Percentiles rank a stretch among this genome's conserved stretches.
Conservation (phyloP, 2,797 vertebrate genomes). For the Gymnothorax javanicus region DNA sequence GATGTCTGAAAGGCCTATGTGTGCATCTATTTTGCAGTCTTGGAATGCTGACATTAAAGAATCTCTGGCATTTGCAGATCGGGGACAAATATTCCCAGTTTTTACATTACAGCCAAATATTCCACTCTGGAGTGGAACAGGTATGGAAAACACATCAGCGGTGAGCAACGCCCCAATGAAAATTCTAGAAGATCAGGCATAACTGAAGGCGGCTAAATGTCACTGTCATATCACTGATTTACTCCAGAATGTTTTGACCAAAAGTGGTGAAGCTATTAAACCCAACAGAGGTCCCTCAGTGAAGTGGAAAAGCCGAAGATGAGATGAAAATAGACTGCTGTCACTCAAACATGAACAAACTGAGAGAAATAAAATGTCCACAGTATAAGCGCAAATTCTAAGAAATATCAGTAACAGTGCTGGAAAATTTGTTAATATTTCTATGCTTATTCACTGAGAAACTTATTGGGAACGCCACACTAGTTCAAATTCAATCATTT, state of each 20-base stretch:
- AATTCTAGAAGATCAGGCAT: background rate
- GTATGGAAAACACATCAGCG: slow-evolving; percentile 12
- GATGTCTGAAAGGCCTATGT: slow-evolving; percentile 58
- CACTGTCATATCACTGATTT: slow-evolving; percentile 37
- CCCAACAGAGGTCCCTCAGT: slow-evolving; percentile 50
- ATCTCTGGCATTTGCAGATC: slow-evolving; percentile 67
- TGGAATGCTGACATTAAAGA: slow-evolving; percentile 59
- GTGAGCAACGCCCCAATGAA: background rate
- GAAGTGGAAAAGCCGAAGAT: slow-evolving; percentile 44
- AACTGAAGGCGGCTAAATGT: slow-evolving; percentile 31
- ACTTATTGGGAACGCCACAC: background rate
- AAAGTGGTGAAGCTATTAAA: slow-evolving; percentile 47
- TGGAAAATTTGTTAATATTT: background rate
- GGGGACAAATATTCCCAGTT: slow-evolving; percentile 41
- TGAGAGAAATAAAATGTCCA: background rate
- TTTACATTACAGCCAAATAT: slow-evolving; percentile 32
- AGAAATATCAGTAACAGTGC: background rate
- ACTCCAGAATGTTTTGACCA: slow-evolving; percentile 50
- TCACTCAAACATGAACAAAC: background rate
- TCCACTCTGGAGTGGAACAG: slow-evolving; percentile 28
- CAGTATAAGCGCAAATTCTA: background rate
- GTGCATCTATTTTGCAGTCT: slow-evolving; percentile 52
- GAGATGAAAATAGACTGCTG: slow-evolving; percentile 35
- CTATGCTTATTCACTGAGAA: background rate
- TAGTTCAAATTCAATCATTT: slow-evolving; percentile 9